Evolutionary conservation across 2,113 vertebrate genomes (phyloP).

Genomic region (Xenus cinereus): DNA sequence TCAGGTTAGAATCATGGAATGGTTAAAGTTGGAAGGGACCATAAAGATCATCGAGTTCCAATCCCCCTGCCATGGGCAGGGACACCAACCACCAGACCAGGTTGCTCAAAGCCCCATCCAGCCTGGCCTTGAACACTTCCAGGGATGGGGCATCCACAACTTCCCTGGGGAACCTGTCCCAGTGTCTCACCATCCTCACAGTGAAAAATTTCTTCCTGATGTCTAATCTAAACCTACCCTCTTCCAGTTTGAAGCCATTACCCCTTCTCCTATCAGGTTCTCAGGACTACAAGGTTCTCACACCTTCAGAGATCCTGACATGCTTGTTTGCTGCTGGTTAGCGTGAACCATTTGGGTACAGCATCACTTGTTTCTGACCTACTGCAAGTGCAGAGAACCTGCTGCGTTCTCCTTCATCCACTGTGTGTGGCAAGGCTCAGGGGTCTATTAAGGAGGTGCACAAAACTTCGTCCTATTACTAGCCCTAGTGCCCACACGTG

Average conservation of each 20-base stretch:
- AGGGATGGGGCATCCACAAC: background rate
- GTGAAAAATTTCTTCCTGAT: background rate
- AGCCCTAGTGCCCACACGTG: background rate
- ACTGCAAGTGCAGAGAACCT: background rate
- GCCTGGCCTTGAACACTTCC: background rate
- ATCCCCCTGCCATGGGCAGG: background rate
- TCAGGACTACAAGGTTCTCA: background rate
- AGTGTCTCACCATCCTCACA: background rate
- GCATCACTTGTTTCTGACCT: background rate
- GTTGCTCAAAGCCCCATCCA: background rate
- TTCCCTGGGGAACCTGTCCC: background rate
- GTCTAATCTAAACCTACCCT: background rate
- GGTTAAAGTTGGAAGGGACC: background rate
- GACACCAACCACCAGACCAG: background rate
- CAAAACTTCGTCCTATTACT: background rate
- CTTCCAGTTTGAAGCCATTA: background rate
- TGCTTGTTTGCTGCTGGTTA: background rate
- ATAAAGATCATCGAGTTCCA: background rate
- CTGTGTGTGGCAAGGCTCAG: accelerated
- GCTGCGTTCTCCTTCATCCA: background rate
- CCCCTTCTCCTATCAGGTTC: background rate
- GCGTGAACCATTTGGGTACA: background rate
- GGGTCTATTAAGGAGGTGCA: background rate
- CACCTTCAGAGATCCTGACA: background rate
- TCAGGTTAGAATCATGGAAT: background rate